Evolutionary conservation across 1,140 invertebrate genomes (phyloP).

Genomic region (Drosophila quadrilineata): DNA sequence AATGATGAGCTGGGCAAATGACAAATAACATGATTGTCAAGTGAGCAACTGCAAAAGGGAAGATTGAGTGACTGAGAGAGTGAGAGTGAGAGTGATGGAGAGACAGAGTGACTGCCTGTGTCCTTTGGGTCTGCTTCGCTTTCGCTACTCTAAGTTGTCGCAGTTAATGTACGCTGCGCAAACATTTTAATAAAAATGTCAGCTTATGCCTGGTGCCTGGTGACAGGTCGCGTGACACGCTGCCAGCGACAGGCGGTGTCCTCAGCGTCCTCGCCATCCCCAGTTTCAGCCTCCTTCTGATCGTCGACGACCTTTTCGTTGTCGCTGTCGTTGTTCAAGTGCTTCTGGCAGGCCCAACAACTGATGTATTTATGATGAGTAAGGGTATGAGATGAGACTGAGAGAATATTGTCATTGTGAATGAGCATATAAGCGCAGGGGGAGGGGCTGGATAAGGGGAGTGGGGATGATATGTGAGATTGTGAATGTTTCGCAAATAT

Average conservation of each 20-base stretch:
- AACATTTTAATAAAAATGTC: conserved; percentile 80
- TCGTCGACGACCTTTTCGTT: no score
- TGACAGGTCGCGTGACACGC: conserved; percentile 77
- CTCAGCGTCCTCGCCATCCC: no score
- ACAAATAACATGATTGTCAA: conserved; percentile 51
- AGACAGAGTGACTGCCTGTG: background rate
- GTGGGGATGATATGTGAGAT: no score
- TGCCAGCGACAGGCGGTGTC: conserved; percentile 61
- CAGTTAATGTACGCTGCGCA: conserved; percentile 56
- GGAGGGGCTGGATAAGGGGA: background rate
- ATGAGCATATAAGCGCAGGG: conserved; percentile 10
- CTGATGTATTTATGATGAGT: conserved; percentile 79
- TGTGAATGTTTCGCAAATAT: conserved; percentile 25
- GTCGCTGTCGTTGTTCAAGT: conserved; percentile 58
- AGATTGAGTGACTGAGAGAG: background rate
- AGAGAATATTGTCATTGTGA: no score
- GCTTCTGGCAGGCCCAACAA: conserved; percentile 14
- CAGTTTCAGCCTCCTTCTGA: no score
- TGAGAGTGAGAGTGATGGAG: background rate
- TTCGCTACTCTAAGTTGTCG: conserved; percentile 36
- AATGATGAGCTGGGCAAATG: conserved; percentile 28
- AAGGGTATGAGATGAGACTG: conserved; percentile 10
- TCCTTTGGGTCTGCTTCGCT: conserved; percentile 4
- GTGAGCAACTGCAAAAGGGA: conserved; percentile 31
- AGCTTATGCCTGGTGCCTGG: conserved; percentile 63